Evolutionary conservation across 2,113 vertebrate genomes (phyloP).

Genomic region (Megaptera novaeangliae): DNA sequence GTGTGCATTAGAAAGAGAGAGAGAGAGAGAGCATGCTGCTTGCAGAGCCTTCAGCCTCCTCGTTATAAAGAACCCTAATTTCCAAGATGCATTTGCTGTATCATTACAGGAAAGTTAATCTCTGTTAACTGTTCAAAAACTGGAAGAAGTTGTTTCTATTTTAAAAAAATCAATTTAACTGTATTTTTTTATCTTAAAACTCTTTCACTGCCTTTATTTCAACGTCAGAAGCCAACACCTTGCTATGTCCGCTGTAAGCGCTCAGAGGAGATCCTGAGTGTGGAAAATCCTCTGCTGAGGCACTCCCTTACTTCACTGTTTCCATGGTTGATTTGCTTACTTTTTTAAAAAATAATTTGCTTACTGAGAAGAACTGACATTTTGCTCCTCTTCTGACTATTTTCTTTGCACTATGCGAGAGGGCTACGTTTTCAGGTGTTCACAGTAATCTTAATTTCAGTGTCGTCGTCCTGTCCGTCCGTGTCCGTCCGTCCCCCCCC

Average conservation of each 20-base stretch:
- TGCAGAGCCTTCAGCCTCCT: background rate
- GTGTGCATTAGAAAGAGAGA: background rate
- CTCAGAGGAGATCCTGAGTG: background rate
- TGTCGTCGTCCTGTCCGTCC: no score
- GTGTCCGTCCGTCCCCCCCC: no score
- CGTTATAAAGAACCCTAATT: background rate
- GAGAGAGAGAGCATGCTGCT: background rate
- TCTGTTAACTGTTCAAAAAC: background rate
- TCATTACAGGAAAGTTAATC: background rate
- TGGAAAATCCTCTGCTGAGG: background rate
- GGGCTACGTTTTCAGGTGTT: background rate
- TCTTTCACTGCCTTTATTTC: background rate
- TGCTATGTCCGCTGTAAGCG: background rate
- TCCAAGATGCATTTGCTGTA: background rate
- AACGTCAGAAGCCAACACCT: background rate
- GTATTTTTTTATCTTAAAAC: background rate
- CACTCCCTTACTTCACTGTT: background rate
- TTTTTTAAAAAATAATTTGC: background rate
- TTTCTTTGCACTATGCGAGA: background rate
- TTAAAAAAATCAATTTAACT: background rate
- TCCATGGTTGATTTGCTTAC: background rate
- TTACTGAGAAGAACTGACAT: background rate
- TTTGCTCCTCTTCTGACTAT: background rate
- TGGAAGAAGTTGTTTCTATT: background rate
- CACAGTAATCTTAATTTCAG: background rate